phyloP scores from a whole-genome alignment of 2,888 invertebrate genomes.

The Chrysolina oricalcia region DNA sequence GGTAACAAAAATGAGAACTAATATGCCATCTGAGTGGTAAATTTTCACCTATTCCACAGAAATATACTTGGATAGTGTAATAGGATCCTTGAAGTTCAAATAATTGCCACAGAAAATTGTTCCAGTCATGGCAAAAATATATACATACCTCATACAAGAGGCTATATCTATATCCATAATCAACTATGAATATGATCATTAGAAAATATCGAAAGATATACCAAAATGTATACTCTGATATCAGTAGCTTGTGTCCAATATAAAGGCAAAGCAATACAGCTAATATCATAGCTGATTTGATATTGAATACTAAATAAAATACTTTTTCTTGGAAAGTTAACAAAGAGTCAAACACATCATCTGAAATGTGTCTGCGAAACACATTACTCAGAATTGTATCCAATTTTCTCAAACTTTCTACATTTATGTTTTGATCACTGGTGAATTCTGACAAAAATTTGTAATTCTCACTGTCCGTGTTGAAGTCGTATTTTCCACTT shows the following conservation, averaged over 20 bases:
- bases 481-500: slow-evolving; percentile 50
- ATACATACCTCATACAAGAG: slow-evolving; percentile 54
- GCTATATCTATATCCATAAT: slow-evolving; percentile 54
- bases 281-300: slow-evolving; percentile 45
- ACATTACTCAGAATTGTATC: slow-evolving; percentile 54
- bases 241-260: slow-evolving; percentile 52
- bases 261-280: slow-evolving; percentile 44
- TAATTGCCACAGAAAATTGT: slow-evolving; percentile 21
- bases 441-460: slow-evolving; percentile 52
- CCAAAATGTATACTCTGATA: slow-evolving; percentile 51
- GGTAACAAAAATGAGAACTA: no score
- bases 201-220: slow-evolving; percentile 54
- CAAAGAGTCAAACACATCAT: slow-evolving; percentile 46
- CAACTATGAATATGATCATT: slow-evolving; percentile 50
- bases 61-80: not conserved
- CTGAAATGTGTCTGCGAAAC: slow-evolving; percentile 45
- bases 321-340: slow-evolving; percentile 45
- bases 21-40: no score
- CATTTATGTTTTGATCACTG: slow-evolving; percentile 35
- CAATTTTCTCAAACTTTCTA: slow-evolving; percentile 52
- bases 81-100: not conserved
- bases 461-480: slow-evolving; percentile 45
- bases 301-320: slow-evolving; percentile 43
- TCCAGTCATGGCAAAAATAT: not conserved
- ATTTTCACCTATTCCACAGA: no score